Conservation (phyloP, 2,113 vertebrate species). For the Egretta garzetta region DNA sequence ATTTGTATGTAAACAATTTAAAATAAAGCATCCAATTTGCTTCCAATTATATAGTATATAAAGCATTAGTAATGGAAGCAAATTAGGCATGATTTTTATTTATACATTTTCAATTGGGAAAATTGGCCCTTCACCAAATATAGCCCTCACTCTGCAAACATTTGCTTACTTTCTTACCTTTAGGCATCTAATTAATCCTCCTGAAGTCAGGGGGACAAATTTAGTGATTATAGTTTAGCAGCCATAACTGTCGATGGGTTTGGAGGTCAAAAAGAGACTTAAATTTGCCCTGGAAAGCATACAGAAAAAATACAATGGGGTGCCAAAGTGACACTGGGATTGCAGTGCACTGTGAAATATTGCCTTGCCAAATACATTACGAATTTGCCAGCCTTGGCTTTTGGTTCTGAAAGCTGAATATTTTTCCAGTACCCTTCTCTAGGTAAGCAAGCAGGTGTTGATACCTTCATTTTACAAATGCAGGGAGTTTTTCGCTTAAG, state of each 20-base stretch:
- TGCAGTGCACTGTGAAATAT: background rate
- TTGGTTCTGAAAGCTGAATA: background rate
- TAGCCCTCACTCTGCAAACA: background rate
- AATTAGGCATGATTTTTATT: conserved; percentile 45
- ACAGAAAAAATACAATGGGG: background rate
- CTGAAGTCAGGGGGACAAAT: background rate
- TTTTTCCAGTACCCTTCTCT: background rate
- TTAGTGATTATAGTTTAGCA: background rate
- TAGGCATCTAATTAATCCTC: background rate
- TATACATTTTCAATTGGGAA: conserved; percentile 14
- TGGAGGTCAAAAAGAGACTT: background rate
- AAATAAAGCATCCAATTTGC: conserved; percentile 70
- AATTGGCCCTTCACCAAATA: conserved; percentile 18
- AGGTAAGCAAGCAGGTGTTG: background rate
- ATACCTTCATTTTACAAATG: background rate
- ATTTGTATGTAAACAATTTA: conserved; percentile 68
- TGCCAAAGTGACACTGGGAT: background rate
- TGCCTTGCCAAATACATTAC: background rate
- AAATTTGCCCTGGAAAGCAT: background rate
- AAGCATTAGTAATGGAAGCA: conserved; percentile 42
- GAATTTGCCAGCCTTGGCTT: background rate
- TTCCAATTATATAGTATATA: conserved; percentile 33
- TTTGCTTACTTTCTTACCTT: conserved; percentile 27
- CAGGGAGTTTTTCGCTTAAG: background rate
- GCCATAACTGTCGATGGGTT: background rate